These are phyloP conservation scores for Diorhabda elongata DNA, from an alignment of 1,140 invertebrate genomes.

Conservation along the genomic window DNA sequence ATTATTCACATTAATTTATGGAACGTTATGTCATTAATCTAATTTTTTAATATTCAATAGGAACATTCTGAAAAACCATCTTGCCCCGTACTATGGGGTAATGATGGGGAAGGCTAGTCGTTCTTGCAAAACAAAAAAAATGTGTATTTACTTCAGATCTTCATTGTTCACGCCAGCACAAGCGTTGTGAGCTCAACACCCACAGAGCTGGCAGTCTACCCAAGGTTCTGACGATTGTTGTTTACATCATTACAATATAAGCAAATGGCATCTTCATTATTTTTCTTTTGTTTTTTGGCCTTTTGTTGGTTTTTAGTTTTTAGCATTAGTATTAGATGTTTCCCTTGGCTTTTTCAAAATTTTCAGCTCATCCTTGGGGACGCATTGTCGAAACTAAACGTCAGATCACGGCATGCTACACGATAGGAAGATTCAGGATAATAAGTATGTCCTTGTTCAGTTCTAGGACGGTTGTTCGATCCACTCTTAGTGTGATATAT, in stretches of 20 bases:
- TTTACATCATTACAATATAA: slow-evolving; percentile 11
- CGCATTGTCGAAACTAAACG: background rate
- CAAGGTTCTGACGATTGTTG: background rate
- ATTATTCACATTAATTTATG: background rate
- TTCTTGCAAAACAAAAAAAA: background rate
- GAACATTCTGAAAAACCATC: background rate
- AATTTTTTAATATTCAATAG: background rate
- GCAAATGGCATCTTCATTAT: background rate
- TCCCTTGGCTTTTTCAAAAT: background rate
- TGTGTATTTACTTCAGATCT: background rate
- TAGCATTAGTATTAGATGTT: background rate
- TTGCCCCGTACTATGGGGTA: background rate
- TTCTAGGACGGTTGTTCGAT: background rate
- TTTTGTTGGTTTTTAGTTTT: background rate
- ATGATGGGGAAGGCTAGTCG: background rate
- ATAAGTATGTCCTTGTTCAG: background rate
- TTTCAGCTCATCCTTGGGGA: background rate
- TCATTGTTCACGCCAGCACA: background rate
- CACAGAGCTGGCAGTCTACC: background rate
- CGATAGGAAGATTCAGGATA: background rate
- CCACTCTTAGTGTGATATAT: background rate
- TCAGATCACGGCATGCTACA: background rate
- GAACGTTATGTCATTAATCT: background rate
- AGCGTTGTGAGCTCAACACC: background rate
- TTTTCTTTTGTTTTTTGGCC: background rate